phyloP scores from a whole-genome alignment of 2,113 vertebrate species.

The Zootoca vivipara region DNA sequence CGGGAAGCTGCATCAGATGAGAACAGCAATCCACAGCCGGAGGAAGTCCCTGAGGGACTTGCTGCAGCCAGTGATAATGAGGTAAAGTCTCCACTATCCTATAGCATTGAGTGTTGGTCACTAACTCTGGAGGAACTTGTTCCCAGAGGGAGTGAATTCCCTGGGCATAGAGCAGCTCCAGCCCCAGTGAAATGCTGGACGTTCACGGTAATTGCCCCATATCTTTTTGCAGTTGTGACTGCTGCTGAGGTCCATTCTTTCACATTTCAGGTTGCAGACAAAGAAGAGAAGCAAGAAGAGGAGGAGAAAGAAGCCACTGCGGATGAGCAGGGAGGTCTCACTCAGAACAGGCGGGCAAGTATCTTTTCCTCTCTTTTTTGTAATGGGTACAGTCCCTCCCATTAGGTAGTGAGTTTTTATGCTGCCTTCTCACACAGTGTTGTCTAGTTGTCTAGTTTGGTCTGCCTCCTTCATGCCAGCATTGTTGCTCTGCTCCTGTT shows the following conservation, averaged over 20 bases:
- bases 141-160: background rate
- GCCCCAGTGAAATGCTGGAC: background rate
- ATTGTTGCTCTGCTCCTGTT: background rate
- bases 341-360: conserved; percentile 83
- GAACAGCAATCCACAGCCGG: conserved; percentile 77
- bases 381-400: background rate
- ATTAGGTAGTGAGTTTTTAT: background rate
- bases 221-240: background rate
- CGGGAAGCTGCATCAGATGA: conserved; percentile 76
- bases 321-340: conserved; percentile 82
- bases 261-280: conserved; percentile 73
- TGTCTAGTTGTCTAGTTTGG: background rate
- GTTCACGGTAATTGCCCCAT: conserved; percentile 8
- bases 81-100: conserved; percentile 70
- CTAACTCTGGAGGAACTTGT: background rate
- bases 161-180: background rate
- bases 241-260: conserved; percentile 44
- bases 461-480: background rate
- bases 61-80: conserved; percentile 83
- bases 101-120: fast-evolving
- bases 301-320: conserved; percentile 82
- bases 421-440: background rate
- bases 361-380: conserved; percentile 16
- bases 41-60: conserved; percentile 80
- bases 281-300: conserved; percentile 79